These are phyloP conservation scores for Bombus cullumanus DNA, from an alignment of 1,140 invertebrate genomes.

Conservation along the genomic window DNA sequence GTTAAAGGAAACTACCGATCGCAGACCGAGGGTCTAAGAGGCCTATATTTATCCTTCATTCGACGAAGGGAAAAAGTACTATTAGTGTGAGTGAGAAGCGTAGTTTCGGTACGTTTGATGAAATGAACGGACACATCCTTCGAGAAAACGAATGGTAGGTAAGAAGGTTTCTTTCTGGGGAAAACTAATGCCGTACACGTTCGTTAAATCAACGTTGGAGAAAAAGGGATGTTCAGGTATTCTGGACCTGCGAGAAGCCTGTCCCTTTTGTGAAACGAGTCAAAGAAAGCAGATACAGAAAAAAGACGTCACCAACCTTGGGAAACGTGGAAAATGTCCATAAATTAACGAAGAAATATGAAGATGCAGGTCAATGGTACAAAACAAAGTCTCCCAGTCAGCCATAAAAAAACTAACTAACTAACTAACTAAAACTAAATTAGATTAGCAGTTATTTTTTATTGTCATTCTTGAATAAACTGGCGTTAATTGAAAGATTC, in stretches of 20 bases:
- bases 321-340: background rate
- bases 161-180: accelerated
- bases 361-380: background rate
- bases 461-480: background rate
- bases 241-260: too few species aligned
- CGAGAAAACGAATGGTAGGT: too few species aligned
- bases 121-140: too few species aligned
- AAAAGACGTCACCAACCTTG: too few species aligned
- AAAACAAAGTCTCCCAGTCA: background rate
- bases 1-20: too few species aligned
- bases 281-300: too few species aligned
- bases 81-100: background rate
- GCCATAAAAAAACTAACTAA: too few species aligned
- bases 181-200: background rate
- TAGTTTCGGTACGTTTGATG: background rate
- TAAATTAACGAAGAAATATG: background rate
- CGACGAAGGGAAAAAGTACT: background rate
- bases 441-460: background rate
- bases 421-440: too few species aligned
- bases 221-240: too few species aligned
- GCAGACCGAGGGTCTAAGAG: background rate
- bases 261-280: too few species aligned
- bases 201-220: background rate
- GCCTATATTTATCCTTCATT: background rate
- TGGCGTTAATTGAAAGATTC: too few species aligned